Evolutionary conservation across 2,888 invertebrate species (phyloP).

Genomic region (Pedicia rivosa): DNA sequence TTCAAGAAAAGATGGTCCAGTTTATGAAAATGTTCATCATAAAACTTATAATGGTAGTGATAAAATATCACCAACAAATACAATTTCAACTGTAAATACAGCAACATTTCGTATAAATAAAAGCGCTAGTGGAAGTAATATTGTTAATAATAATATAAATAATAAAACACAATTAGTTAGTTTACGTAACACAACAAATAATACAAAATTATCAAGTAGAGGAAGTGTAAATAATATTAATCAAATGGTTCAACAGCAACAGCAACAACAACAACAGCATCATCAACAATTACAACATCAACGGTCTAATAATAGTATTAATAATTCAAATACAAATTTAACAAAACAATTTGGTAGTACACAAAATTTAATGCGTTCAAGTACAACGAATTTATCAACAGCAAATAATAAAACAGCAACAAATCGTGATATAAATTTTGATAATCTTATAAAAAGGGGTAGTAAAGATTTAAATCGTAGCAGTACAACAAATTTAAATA

Average conservation of each 20-base stretch:
- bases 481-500: constrained; percentile 9
- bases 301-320: constrained; percentile 6
- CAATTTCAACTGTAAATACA: constrained; percentile 10
- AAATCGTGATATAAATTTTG: too few relatives aligned
- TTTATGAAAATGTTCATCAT: constrained; percentile 13
- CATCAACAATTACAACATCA: not conserved
- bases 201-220: constrained; percentile 15
- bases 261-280: not conserved
- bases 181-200: constrained; percentile 11
- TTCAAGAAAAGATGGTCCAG: constrained; percentile 16
- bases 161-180: constrained; percentile 16
- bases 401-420: too few relatives aligned
- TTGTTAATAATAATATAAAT: not conserved
- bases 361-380: constrained; percentile 26
- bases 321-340: constrained; percentile 12
- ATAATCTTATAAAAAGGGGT: constrained; percentile 22
- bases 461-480: constrained; percentile 8
- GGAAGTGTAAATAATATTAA: constrained; percentile 21
- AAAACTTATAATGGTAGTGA: not conserved
- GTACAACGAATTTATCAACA: constrained; percentile 24
- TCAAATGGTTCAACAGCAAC: constrained; percentile 15
- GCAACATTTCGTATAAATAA: constrained; percentile 18
- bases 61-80: too few relatives aligned
- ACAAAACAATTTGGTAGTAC: constrained; percentile 30
- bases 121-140: constrained; percentile 18